Base-by-base conservation (phyloP, 2,888 invertebrate species). In the Metopia argyrocephala region DNA sequence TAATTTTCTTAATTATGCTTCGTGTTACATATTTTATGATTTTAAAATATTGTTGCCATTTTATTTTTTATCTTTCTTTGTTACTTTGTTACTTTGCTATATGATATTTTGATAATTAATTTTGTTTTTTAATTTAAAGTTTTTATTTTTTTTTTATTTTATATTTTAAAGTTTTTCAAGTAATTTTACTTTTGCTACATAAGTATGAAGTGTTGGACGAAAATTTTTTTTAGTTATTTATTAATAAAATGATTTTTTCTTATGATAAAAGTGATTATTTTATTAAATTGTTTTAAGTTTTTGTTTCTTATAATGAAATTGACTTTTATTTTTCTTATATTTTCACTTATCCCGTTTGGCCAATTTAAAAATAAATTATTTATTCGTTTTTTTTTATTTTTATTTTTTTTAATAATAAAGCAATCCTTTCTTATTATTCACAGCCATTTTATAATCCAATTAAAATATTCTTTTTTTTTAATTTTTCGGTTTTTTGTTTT, bases 401-500 rank as follows among this genome's bases (percentile, higher is more conserved):
- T 48, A 57, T 50, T 62, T 25, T 50, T 69, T 76, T 66, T 76
- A 9, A 21, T 74, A 61, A 48, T 80, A 80, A 80, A 80, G 80
- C 80, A 80, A 73, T 76, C 73, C 45, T 71, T 76, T 79, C 73
- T 59, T 48, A 52, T 70, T 80, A 69, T 80, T 80, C 80, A 80
- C 80, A 80, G 80, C 80, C 80, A 68, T 80, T 66, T 75, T 76
- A 69, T 69, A 73, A 46, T 76, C 80, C 80, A 80, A 76, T 76
- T 65, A 48, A 7, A 28, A n/a, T 7, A 27, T 25, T n/a, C 5
- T 1, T 57, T 27, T 48, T 38, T 28, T 61, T 57, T 50, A 27
- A 45, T n/a, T 66, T 12, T n/a, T n/a, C 6, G 5, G 1, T 18
- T 48, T 48, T 15, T 48, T 48, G 15, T 18, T 27, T 38, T 59